Evolutionary conservation across 2,113 vertebrate genomes (phyloP).

Genomic region (Anhinga anhinga): DNA sequence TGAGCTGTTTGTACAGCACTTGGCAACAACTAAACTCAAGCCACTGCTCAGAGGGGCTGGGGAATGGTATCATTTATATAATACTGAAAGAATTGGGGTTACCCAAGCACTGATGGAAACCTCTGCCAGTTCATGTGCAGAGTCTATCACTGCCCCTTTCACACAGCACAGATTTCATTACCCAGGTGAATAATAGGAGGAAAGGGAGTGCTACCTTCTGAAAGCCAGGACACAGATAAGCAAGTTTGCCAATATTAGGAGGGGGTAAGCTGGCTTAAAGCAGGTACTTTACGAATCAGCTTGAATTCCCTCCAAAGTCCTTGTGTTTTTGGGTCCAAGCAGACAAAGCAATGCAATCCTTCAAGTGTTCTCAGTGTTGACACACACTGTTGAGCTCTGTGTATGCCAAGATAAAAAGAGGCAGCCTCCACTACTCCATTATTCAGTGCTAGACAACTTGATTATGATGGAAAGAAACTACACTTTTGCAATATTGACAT

Average conservation of each 20-base stretch:
- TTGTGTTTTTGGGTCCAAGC: neutral
- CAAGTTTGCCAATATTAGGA: neutral
- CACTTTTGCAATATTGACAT: conserved; percentile 36
- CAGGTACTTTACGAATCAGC: neutral
- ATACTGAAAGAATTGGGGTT: neutral
- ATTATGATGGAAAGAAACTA: conserved; percentile 28
- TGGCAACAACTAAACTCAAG: neutral
- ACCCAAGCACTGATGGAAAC: neutral
- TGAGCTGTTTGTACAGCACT: neutral
- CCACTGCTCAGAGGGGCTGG: neutral
- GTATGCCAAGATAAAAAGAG: conserved; percentile 14
- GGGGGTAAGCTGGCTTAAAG: neutral
- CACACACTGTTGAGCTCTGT: neutral
- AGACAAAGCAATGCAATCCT: conserved; percentile 44
- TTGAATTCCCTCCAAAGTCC: conserved; percentile 22
- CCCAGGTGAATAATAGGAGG: conserved; percentile 54
- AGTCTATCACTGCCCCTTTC: neutral
- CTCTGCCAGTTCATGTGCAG: neutral
- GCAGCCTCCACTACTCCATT: conserved; percentile 32
- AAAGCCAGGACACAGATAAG: conserved; percentile 18
- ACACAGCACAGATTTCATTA: neutral
- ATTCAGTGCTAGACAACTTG: conserved; percentile 49
- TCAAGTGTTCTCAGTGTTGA: conserved; percentile 30
- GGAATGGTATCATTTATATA: neutral
- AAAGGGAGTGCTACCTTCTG: conserved; percentile 44